phyloP scores from a whole-genome alignment of 2,797 vertebrate species.

The Eleutherodactylus coqui region DNA sequence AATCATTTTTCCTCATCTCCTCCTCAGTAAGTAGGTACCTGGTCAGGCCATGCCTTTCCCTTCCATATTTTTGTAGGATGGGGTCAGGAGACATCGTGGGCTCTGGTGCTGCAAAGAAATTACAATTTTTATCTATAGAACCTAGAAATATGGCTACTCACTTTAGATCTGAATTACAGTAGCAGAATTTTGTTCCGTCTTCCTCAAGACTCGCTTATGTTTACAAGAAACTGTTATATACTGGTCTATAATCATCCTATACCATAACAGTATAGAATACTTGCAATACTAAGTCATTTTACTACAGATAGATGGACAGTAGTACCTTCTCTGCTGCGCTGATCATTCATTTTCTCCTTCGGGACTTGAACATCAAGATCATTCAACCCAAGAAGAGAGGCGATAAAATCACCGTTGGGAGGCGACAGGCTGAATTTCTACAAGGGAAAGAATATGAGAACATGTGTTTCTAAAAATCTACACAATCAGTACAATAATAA shows the following conservation, averaged over 20 bases:
- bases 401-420: constrained; percentile 70
- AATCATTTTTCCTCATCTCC: constrained; percentile 80
- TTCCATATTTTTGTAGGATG: constrained; percentile 78
- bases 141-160: constrained; percentile 52
- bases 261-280: background rate
- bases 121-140: constrained; percentile 15
- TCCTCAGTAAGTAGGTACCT: constrained; percentile 79
- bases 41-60: constrained; percentile 75
- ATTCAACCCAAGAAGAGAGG: constrained; percentile 73
- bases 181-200: background rate
- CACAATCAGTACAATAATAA: background rate
- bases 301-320: background rate
- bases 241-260: background rate
- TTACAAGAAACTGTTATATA: background rate
- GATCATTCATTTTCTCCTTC: constrained; percentile 60
- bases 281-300: background rate
- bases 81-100: constrained; percentile 71
- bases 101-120: constrained; percentile 30
- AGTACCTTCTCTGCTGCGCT: constrained; percentile 67
- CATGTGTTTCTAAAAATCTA: background rate
- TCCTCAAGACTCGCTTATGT: background rate
- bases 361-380: constrained; percentile 11
- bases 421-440: constrained; percentile 84
- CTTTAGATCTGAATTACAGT: background rate
- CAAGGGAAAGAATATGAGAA: constrained; percentile 1